Conservation (phyloP, 2,113 vertebrate genomes). For the Naja naja region DNA sequence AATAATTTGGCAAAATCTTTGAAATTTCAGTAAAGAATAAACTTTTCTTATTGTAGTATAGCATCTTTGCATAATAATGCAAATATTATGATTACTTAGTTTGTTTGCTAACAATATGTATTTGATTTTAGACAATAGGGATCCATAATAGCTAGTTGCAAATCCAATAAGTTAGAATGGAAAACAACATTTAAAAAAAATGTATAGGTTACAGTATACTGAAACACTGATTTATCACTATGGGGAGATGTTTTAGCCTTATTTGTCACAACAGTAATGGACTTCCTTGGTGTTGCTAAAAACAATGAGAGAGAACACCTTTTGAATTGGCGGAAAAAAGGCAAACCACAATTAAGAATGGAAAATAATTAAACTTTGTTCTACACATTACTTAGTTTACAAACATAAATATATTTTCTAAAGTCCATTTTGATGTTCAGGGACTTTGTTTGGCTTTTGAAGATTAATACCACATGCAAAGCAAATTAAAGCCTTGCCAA, state of each 20-base stretch:
- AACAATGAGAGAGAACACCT: neutral
- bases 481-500: slow-evolving; percentile 1
- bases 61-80: neutral
- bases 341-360: neutral
- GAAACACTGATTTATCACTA: neutral
- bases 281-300: neutral
- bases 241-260: neutral
- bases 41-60: no score
- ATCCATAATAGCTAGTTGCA: neutral
- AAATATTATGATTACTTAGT: neutral
- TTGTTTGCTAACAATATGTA: neutral
- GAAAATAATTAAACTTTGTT: neutral
- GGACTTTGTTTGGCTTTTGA: neutral
- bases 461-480: slow-evolving; percentile 4
- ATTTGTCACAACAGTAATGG: neutral
- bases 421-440: neutral
- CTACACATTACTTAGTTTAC: neutral
- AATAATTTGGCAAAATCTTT: neutral
- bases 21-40: neutral
- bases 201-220: no score
- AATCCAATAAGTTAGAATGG: neutral
- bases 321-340: neutral
- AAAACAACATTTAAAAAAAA: no score
- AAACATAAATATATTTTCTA: neutral
- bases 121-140: neutral